These are phyloP conservation scores for Microctenopoma steveboyesi DNA, from an alignment of 2,797 vertebrate genomes.

Conservation along the genomic window DNA sequence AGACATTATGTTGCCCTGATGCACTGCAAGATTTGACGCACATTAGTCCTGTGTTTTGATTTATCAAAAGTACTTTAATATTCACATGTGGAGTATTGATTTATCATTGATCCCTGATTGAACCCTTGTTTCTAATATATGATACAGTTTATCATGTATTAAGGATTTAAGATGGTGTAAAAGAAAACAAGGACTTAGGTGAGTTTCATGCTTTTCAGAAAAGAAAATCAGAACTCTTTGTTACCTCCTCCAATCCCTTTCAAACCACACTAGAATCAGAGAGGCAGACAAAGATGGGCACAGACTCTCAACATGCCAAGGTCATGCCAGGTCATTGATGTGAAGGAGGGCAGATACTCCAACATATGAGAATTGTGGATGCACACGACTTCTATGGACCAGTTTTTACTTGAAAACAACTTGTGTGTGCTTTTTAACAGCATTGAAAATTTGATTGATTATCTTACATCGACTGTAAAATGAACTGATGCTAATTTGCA, in stretches of 20 bases:
- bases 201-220: conserved; percentile 26
- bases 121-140: conserved; percentile 1
- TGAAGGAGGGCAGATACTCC: conserved; percentile 67
- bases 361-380: conserved; percentile 22
- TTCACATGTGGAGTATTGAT: conserved; percentile 26
- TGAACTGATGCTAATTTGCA: conserved; percentile 24
- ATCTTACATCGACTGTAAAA: conserved; percentile 16
- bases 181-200: conserved; percentile 4
- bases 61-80: conserved; percentile 16
- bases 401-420: conserved; percentile 26
- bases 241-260: conserved; percentile 32
- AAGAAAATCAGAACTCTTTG: conserved; percentile 3
- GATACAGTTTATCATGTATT: conserved; percentile 8
- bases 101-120: conserved; percentile 16
- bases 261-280: conserved; percentile 28
- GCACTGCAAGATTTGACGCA: conserved; percentile 34
- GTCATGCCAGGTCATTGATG: conserved; percentile 67
- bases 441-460: conserved; percentile 10
- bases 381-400: conserved; percentile 13
- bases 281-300: conserved; percentile 37
- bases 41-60: conserved; percentile 43
- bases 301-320: conserved; percentile 54
- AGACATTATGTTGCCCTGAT: conserved; percentile 48
- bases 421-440: conserved; percentile 12
- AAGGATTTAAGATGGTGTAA: conserved; percentile 22